Evolutionary conservation across 2,797 vertebrate species (phyloP), one percentile per base, ranked within the genome.

Genomic region (Xyrichtys novacula): DNA sequence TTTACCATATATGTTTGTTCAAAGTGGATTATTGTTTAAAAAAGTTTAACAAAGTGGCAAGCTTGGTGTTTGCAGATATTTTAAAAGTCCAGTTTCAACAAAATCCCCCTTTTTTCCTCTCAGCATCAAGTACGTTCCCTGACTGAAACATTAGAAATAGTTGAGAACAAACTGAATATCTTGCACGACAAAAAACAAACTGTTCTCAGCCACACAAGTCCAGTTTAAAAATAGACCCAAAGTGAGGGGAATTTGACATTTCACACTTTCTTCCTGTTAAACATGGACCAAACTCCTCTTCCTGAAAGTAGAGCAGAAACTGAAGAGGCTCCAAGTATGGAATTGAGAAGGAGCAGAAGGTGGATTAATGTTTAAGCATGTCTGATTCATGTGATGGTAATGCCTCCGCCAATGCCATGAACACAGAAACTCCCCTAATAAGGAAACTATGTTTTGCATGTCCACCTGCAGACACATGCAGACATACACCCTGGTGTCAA

Each of bases 291-390:
- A 44, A 43, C 31, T 60, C 19, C 3, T 28, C 12, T 49, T 2
- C 32, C 7, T 43, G 10, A 53, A 36, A 28, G 4, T 14, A 10
- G 17, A 23, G 16, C 34, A 58, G 28, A 11, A 34, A 23, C 4
- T 22, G 17, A 14, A 12, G 15, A 36, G 2, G 34, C 34, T 12
- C 4, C 34, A 38, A 5, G 44, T 17, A 7, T 7, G 16, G n/a
- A 44, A 31, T 64, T 16, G 29, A 16, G 25, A 40, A 16, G 56
- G 20, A 16, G 47, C 23, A 42, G 17, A 31, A 16, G 7, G 6
- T 26, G 16, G 20, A 44, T 79, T 65, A 22, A 69, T 83, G 49
- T 68, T 73, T 76, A 60, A 66, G 50, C 58, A 23, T 48, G 1
- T n/a, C 5, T 72, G 65, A 71, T 7, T 62, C 70, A 59, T 63